Evolutionary conservation across 2,888 invertebrate genomes (phyloP).

Genomic region (Andricus quercusramuli): DNA sequence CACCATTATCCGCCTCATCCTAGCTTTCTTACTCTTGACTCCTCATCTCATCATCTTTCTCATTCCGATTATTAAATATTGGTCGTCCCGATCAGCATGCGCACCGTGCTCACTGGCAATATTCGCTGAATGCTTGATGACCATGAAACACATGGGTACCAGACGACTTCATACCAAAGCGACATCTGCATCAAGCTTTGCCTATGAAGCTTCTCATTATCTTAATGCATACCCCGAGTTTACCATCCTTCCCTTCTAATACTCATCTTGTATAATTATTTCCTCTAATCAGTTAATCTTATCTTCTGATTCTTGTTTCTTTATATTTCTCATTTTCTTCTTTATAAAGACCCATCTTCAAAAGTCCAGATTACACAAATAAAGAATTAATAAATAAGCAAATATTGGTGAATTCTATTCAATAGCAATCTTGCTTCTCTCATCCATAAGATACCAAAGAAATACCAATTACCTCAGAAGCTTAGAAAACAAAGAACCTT

Average conservation of each 20-base stretch:
- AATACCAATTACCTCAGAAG: background rate
- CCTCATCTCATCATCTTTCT: background rate
- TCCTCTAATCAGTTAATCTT: background rate
- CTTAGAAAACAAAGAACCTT: conserved; percentile 9
- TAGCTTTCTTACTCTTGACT: background rate
- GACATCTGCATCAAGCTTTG: conserved; percentile 18
- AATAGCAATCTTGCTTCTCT: background rate
- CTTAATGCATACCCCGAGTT: conserved; percentile 22
- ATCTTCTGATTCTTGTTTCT: background rate
- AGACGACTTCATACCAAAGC: conserved; percentile 27
- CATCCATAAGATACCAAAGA: background rate
- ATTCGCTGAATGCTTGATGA: conserved; percentile 22
- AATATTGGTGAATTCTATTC: background rate
- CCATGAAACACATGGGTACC: conserved; percentile 27
- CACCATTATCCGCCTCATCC: background rate
- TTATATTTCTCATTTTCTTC: background rate
- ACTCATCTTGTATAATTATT: conserved; percentile 31
- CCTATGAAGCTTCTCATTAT: conserved; percentile 24
- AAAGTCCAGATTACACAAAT: background rate
- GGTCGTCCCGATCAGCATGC: background rate
- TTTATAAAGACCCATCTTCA: background rate
- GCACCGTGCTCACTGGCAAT: conserved; percentile 6
- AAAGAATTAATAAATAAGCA: too few species aligned
- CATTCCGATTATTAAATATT: conserved; percentile 12
- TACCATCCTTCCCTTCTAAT: background rate